Base-by-base conservation (phyloP, 2,113 vertebrate genomes). In the Cephalopterus ornatus region DNA sequence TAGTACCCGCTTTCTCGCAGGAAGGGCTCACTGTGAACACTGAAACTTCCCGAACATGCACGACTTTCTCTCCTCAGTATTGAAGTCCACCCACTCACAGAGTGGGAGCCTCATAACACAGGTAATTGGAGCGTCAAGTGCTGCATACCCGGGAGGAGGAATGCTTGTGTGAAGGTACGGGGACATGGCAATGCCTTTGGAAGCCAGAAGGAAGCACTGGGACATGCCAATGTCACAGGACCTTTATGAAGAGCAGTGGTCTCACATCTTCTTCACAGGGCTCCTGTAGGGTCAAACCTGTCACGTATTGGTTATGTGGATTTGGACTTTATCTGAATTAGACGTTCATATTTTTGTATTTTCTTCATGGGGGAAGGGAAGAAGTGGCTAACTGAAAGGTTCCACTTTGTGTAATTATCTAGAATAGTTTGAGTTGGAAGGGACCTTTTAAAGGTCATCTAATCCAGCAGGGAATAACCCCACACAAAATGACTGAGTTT, bases 51-150 rank as follows among this genome's bases (percentile, higher is more conserved):
- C 0, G 33, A 96, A 62, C 84, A 85, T 0, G 44, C 93, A 95
- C 47, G 79, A 96, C 83, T 96, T 96, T 95, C 72, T 76, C 85
- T 94, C 65, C 65, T 91, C 28, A 1, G 3, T 0, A 2, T 5
- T 95, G 73, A 72, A 93, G 53, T 91, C 92, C 94, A 50, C 94
- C 96, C 93, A 89, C 95, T 79, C 96, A 78, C 30, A 41, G 93
- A 93, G 96, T 91, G 87, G 95, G 96, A 96, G 93, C 84, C 66
- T 95, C 70, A 7, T 11, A 93, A 32, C 86, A 65, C 84, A 89
- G 94, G 95, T 95, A 95, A 87, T 85, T 91, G 76, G 47, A 92
- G 80, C 41, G 0, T 44, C 55, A 71, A 81, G 63, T 41, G 39
- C 91, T 71, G 59, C 76, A 92, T 30, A 91, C 8, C 39, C 1